Conservation (phyloP, 2,888 invertebrate species). For the Cheilosia vernalis region DNA sequence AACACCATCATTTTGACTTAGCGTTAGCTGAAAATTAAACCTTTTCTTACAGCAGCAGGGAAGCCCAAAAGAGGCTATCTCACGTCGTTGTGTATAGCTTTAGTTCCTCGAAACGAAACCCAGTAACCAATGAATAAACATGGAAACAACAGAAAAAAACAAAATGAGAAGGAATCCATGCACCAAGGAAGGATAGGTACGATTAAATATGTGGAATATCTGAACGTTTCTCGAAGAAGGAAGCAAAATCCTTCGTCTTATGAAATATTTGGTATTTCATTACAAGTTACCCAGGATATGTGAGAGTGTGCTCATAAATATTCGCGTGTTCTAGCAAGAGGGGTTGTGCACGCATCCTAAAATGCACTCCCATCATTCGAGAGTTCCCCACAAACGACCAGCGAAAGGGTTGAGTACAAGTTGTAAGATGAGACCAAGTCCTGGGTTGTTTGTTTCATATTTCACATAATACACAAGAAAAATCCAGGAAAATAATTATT, state of each 20-base stretch:
- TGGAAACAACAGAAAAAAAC: constrained; percentile 13
- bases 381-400: neutral
- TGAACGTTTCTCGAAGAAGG: constrained; percentile 46
- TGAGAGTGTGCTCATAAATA: constrained; percentile 51
- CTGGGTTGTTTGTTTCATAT: constrained; percentile 62
- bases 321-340: constrained; percentile 35
- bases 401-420: constrained; percentile 44
- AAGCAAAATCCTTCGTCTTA: constrained; percentile 63
- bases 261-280: constrained; percentile 73
- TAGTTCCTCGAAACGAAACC: constrained; percentile 21
- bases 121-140: constrained; percentile 63
- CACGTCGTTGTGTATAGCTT: neutral
- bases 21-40: constrained; percentile 57
- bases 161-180: constrained; percentile 12
- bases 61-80: constrained; percentile 61
- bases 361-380: constrained; percentile 42
- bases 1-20: constrained; percentile 42
- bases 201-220: constrained; percentile 48
- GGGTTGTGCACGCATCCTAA: constrained; percentile 64
- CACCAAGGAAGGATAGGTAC: constrained; percentile 12
- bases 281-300: constrained; percentile 55
- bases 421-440: constrained; percentile 51
- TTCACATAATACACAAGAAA: constrained; percentile 65
- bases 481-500: constrained; percentile 72
- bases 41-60: constrained; percentile 35